phyloP scores from a whole-genome alignment of 2,797 vertebrate species.

The Lacerta agilis region DNA sequence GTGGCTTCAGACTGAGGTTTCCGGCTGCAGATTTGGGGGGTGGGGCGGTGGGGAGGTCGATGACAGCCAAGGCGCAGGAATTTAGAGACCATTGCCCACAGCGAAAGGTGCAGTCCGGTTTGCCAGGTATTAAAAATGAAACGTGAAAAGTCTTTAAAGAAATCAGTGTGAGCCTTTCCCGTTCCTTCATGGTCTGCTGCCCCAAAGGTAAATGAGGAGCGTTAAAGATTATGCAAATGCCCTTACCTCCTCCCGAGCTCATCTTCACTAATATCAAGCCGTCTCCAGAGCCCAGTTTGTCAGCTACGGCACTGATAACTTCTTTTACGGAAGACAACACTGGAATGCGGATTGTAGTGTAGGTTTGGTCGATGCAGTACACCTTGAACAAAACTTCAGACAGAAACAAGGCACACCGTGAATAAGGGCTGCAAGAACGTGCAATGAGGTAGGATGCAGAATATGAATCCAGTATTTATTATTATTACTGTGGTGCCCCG shows the following conservation, averaged over 20 bases:
- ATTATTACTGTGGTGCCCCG: too few relatives aligned
- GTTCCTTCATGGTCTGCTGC: constrained; percentile 43
- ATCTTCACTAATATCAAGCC: constrained; percentile 92
- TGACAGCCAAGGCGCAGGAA: background rate
- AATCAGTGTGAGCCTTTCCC: constrained; percentile 39
- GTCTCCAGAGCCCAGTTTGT: constrained; percentile 95
- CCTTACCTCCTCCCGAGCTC: constrained; percentile 95
- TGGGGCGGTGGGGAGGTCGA: background rate
- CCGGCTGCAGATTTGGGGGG: background rate
- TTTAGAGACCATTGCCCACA: background rate
- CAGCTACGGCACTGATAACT: constrained; percentile 89
- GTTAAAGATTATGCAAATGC: constrained; percentile 49
- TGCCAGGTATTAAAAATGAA: background rate
- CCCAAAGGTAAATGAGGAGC: constrained; percentile 32
- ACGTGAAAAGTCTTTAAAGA: constrained; percentile 50
- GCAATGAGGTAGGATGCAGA: constrained; percentile 5
- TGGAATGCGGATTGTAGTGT: constrained; percentile 93
- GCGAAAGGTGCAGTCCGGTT: background rate
- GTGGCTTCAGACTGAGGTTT: background rate
- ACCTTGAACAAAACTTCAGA: constrained; percentile 94
- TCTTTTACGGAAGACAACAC: constrained; percentile 91
- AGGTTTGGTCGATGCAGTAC: constrained; percentile 96
- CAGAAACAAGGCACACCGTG: background rate
- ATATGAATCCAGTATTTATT: too few relatives aligned
- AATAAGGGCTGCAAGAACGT: fast-evolving